These are phyloP conservation scores for Hemithea aestivaria DNA, from an alignment of 2,888 invertebrate genomes.

Conservation along the genomic window DNA sequence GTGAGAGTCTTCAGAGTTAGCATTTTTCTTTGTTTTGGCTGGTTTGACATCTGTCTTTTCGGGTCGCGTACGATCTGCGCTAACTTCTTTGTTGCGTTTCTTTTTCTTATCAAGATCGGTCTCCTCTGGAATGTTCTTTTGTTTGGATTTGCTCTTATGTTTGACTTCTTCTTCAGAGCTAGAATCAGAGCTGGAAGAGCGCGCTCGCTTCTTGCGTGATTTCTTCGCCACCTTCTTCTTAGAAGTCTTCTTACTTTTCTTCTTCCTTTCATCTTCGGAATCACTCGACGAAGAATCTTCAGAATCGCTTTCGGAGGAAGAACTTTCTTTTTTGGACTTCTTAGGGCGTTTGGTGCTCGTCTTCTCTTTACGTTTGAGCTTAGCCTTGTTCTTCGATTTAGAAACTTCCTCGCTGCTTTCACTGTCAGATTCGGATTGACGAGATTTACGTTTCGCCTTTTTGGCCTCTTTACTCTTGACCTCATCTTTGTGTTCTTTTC, in stretches of 20 bases:
- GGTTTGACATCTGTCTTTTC: slow-evolving; percentile 60
- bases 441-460: slow-evolving; percentile 75
- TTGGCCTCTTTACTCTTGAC: slow-evolving; percentile 44
- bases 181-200: slow-evolving; percentile 73
- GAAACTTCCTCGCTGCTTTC: slow-evolving; percentile 65
- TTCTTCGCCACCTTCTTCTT: slow-evolving; percentile 72
- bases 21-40: slow-evolving; percentile 59
- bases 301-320: slow-evolving; percentile 73
- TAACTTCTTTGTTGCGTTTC: slow-evolving; percentile 60
- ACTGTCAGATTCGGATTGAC: slow-evolving; percentile 71
- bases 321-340: slow-evolving; percentile 68
- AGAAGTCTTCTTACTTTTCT: slow-evolving; percentile 68
- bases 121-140: slow-evolving; percentile 72
- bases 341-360: slow-evolving; percentile 77
- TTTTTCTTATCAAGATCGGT: slow-evolving; percentile 69
- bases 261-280: slow-evolving; percentile 72
- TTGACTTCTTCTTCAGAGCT: slow-evolving; percentile 75
- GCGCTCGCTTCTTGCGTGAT: slow-evolving; percentile 64
- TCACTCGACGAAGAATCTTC: slow-evolving; percentile 74
- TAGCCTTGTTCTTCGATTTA: slow-evolving; percentile 67
- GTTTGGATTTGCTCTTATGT: slow-evolving; percentile 68
- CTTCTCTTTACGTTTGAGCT: slow-evolving; percentile 75
- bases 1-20: slow-evolving; percentile 64
- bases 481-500: slow-evolving; percentile 71
- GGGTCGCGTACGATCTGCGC: slow-evolving; percentile 52